These are phyloP conservation scores for Arothron firmamentum DNA, from an alignment of 2,113 vertebrate species.

Conservation along the genomic window DNA sequence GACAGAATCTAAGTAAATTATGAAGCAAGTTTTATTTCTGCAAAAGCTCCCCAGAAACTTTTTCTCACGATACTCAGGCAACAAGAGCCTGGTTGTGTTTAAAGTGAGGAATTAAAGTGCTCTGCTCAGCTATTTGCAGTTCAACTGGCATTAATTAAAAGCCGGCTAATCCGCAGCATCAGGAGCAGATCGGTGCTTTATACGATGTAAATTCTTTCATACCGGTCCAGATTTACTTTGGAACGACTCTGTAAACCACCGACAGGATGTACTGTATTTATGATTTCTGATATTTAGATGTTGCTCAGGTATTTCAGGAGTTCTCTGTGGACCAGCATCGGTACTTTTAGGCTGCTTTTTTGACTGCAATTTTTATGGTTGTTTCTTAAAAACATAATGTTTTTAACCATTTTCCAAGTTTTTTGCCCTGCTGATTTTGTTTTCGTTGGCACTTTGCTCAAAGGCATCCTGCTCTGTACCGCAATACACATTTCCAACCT, in stretches of 20 bases:
- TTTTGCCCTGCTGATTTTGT: background rate
- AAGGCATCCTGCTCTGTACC: background rate
- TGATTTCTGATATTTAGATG: no score
- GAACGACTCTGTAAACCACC: constrained; percentile 18
- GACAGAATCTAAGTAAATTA: constrained; percentile 6
- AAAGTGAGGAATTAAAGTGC: constrained; percentile 50
- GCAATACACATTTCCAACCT: constrained; percentile 2
- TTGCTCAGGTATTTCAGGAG: no score
- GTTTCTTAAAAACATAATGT: no score
- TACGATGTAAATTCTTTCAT: constrained; percentile 44
- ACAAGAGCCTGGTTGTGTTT: constrained; percentile 56
- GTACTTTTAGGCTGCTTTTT: no score
- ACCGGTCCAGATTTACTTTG: constrained; percentile 24
- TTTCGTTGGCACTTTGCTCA: background rate
- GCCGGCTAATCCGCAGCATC: constrained; percentile 63
- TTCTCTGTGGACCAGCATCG: no score
- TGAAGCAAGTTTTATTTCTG: constrained; percentile 11
- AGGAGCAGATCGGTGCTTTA: constrained; percentile 60
- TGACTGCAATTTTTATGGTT: no score
- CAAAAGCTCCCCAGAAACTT: constrained; percentile 15
- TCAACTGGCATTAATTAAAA: constrained; percentile 68
- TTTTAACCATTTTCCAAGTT: background rate
- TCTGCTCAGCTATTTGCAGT: constrained; percentile 47
- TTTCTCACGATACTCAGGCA: constrained; percentile 1
- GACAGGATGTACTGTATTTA: constrained; percentile 1